Evolutionary conservation across 2,888 invertebrate species (phyloP).

Genomic region (Drosophila anceps): DNA sequence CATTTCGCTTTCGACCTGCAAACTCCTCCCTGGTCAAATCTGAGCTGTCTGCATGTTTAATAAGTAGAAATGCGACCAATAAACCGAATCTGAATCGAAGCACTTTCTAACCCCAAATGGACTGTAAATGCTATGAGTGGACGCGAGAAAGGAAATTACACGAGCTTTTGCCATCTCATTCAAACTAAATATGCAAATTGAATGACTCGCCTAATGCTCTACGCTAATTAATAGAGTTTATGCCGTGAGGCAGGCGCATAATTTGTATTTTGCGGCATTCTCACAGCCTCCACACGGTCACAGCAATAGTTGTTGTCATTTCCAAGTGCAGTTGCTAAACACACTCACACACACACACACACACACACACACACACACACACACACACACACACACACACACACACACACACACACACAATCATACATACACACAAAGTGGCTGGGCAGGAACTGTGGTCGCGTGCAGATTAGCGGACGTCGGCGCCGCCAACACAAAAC

Average conservation of each 20-base stretch:
- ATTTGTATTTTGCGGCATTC: constrained; percentile 54
- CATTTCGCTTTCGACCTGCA: constrained; percentile 57
- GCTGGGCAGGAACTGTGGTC: constrained; percentile 54
- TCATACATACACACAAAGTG: constrained; percentile 14
- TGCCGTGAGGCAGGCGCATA: constrained; percentile 12
- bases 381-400: constrained; percentile 8
- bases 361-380: background rate
- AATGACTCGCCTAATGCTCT: constrained; percentile 51
- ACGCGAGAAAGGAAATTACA: constrained; percentile 22
- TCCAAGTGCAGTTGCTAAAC: constrained; percentile 32
- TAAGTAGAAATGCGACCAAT: constrained; percentile 49
- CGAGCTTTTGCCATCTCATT: constrained; percentile 44
- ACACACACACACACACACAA: constrained; percentile 6
- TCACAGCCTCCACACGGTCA: constrained; percentile 55
- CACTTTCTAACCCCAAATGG: constrained; percentile 48
- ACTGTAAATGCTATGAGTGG: constrained; percentile 19
- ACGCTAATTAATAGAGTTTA: constrained; percentile 58
- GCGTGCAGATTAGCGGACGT: constrained; percentile 69
- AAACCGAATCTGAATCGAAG: constrained; percentile 7
- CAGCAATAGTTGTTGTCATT: constrained; percentile 41
- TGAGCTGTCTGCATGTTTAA: constrained; percentile 40
- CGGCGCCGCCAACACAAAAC: constrained; percentile 52
- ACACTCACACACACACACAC: constrained; percentile 8
- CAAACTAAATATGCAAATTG: constrained; percentile 53
- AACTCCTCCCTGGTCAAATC: constrained; percentile 48